Percentiles rank a stretch among this genome's conserved stretches.
phyloP scores from a whole-genome alignment of 2,888 invertebrate species.

The Eremobia ochroleuca region DNA sequence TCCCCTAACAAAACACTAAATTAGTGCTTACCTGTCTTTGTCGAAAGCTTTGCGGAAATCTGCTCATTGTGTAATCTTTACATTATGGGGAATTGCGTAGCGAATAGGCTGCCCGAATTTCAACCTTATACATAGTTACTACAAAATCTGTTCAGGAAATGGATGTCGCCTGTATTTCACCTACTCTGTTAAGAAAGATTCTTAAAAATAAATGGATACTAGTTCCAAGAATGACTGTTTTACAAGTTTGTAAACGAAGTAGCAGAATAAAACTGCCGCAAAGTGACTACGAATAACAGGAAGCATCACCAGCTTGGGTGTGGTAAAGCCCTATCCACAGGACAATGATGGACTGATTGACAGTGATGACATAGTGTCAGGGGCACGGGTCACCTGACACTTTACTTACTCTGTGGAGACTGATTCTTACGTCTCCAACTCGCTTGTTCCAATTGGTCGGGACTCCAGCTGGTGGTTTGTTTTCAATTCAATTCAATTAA shows the following conservation, averaged over 20 bases:
- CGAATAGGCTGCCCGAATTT: slow-evolving; percentile 9
- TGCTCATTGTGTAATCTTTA: slow-evolving; percentile 40
- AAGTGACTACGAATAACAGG: slow-evolving; percentile 66
- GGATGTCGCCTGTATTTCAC: neutral
- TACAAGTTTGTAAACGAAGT: neutral
- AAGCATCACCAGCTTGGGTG: slow-evolving; percentile 36
- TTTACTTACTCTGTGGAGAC: neutral
- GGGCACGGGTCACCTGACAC: neutral
- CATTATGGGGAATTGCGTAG: slow-evolving; percentile 28
- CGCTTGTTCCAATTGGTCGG: neutral
- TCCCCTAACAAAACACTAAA: slow-evolving; percentile 58
- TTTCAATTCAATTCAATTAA: too few species aligned
- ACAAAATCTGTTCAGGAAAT: slow-evolving; percentile 16
- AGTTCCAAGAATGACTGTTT: slow-evolving; percentile 7
- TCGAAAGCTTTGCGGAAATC: slow-evolving; percentile 38
- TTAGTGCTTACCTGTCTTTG: slow-evolving; percentile 52
- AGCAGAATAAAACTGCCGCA: slow-evolving; percentile 4
- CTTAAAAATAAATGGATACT: neutral
- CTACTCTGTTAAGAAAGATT: slow-evolving; percentile 7
- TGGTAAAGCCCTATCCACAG: slow-evolving; percentile 27
- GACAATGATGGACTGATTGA: slow-evolving; percentile 24
- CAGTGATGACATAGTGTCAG: slow-evolving; percentile 20
- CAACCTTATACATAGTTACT: slow-evolving; percentile 6
- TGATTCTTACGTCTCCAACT: neutral
- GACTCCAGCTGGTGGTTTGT: neutral